Base-by-base conservation (phyloP, 2,888 invertebrate genomes). In the Lasiommata megera region DNA sequence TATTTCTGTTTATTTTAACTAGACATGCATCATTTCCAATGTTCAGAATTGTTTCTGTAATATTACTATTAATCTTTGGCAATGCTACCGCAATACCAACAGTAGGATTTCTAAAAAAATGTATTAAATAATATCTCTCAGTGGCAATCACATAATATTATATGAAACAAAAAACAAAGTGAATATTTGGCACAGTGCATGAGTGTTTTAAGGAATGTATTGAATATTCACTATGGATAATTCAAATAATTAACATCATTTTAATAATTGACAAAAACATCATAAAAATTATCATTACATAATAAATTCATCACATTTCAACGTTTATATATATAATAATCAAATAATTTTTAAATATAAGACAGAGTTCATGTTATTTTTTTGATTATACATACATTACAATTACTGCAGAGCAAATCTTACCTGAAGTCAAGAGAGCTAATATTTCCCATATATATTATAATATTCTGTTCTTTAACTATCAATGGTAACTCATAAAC, bases 111-210 rank as follows among this genome's bases (percentile, higher is more conserved):
- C 7, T 46, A 16, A 16, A 46, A 31, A 29, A 28, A 8, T 0
- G 3, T 28, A 2, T 28, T 41, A 11, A 16, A 40, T 40, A 18
- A 40, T 40, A 29, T 12, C 43, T 29, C 3, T 28, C 18, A 29
- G 7, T 14, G 17, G 12, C 40, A 11, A 28, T n/a, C n/a, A n/a
- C n/a, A n/a, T n/a, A n/a, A 47, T 40, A 28, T 6, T 17, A 34
- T 16, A 12, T 6, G 16, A 6, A 28, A 14, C 17, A 8, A 12
- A 0, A 8, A 34, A 40, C 8, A 11, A 46, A 47, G 12, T 23
- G 46, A 23, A 37, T 51, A 72, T 78, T 78, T 78, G 78, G 78
- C 78, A 78, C 78, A 73, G 67, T 72, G 67, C 61, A 63, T 69
- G 64, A 67, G 50, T 44, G 48, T 38, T 54, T 54, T 28, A 17